Percentiles rank a stretch among this genome's conserved stretches.
phyloP scores from a whole-genome alignment of 1,140 invertebrate genomes.

The Ceratosolen solmsi region DNA sequence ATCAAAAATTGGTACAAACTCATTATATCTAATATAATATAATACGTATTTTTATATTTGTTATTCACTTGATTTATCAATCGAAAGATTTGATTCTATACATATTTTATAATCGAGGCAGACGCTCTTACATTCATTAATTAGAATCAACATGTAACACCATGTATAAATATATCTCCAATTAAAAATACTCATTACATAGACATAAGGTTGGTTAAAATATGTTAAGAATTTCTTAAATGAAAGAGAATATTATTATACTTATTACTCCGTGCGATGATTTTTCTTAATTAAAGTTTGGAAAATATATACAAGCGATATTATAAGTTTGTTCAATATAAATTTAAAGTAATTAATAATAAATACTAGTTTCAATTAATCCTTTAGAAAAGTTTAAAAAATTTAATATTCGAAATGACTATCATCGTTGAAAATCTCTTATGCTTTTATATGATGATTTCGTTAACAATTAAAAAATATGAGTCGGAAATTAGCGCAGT shows the following conservation, averaged over 20 bases:
- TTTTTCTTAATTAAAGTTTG: not conserved
- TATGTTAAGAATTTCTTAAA: not conserved
- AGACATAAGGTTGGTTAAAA: too few species aligned
- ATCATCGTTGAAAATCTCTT: too few species aligned
- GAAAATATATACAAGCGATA: not conserved
- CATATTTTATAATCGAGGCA: not conserved
- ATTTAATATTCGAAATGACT: too few species aligned
- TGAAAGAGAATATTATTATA: not conserved
- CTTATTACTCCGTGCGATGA: not conserved
- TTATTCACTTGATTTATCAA: not conserved
- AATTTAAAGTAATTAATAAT: too few species aligned
- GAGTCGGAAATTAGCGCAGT: too few species aligned
- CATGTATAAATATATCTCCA: not conserved
- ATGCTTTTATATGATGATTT: too few species aligned
- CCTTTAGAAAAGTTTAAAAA: too few species aligned
- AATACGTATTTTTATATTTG: slow-evolving; percentile 15
- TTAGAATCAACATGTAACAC: too few species aligned
- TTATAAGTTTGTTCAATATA: too few species aligned
- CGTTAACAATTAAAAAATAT: too few species aligned
- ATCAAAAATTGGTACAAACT: slow-evolving; percentile 22
- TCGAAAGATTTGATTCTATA: slow-evolving; percentile 21
- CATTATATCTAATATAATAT: not conserved
- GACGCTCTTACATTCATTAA: not conserved
- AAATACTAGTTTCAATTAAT: too few species aligned
- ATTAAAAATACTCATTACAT: not conserved